phyloP scores from a whole-genome alignment of 2,113 vertebrate genomes.

The Tragelaphus scriptus region DNA sequence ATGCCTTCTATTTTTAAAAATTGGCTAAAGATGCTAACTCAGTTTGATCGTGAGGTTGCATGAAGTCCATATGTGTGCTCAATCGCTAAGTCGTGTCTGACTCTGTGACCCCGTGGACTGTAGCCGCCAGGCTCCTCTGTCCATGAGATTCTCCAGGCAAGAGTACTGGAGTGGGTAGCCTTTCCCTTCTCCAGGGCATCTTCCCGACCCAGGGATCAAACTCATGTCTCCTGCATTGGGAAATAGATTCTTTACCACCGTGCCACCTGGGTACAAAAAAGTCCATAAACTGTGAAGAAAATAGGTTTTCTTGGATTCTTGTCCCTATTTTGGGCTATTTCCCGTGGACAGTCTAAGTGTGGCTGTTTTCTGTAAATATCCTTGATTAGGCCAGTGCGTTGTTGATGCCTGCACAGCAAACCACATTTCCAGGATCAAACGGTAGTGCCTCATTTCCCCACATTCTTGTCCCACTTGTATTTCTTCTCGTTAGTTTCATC shows the following conservation, averaged over 20 bases:
- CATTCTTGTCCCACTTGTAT: rapidly evolving
- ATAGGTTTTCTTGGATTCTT: not conserved
- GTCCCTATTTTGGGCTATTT: not conserved
- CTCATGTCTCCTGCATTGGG: not conserved
- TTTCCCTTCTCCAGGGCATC: not conserved
- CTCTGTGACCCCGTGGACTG: not conserved
- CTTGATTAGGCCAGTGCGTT: rapidly evolving
- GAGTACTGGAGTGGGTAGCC: not conserved
- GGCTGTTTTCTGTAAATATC: not conserved
- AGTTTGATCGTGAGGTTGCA: rapidly evolving
- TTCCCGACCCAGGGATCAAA: not conserved
- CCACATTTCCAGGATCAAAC: not conserved
- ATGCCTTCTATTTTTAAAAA: not conserved
- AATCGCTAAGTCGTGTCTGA: not conserved
- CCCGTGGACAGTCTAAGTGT: not conserved
- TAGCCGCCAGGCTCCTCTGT: not conserved
- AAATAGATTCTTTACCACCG: not conserved
- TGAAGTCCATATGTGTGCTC: rapidly evolving
- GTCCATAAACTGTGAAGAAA: not conserved
- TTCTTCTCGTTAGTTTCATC: rapidly evolving
- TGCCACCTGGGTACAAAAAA: not conserved
- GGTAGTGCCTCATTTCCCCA: rapidly evolving
- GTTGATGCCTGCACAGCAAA: rapidly evolving
- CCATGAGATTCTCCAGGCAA: not conserved
- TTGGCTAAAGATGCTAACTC: not conserved